A percentile compares a stretch with the other conserved stretches of the same genome.
Evolutionary conservation across 2,113 vertebrate species (phyloP).

Genomic region (Galbula dea): DNA sequence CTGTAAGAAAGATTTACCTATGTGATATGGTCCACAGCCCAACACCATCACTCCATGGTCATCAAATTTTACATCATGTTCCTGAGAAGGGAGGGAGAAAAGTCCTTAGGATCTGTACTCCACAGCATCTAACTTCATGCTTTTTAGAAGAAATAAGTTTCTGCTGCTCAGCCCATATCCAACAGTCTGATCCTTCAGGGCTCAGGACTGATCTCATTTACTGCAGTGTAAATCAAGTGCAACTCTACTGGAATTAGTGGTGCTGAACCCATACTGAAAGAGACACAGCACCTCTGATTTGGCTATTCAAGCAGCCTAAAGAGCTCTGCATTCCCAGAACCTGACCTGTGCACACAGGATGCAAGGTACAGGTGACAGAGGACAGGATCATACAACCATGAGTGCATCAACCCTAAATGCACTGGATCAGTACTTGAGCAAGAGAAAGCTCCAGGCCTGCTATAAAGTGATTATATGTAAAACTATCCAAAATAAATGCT

Average conservation of each 20-base stretch:
- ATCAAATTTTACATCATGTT: constrained; percentile 90
- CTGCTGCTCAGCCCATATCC: background rate
- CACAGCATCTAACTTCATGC: background rate
- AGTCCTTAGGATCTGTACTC: background rate
- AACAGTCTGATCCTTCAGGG: background rate
- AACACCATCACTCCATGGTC: constrained; percentile 92
- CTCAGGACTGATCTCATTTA: background rate
- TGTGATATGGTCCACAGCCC: constrained; percentile 95
- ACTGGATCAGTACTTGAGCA: background rate
- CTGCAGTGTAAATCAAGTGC: background rate
- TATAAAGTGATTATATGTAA: background rate
- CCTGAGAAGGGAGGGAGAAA: constrained; percentile 69
- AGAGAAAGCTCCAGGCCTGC: background rate
- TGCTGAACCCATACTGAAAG: background rate
- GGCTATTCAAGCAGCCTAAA: background rate
- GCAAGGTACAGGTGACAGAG: background rate
- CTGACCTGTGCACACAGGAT: background rate
- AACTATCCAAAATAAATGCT: background rate
- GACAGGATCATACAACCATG: background rate
- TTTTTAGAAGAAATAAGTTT: background rate
- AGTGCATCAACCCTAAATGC: background rate
- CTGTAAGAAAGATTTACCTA: constrained; percentile 79
- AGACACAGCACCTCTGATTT: background rate
- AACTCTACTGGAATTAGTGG: background rate
- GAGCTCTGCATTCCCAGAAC: background rate